A percentile compares a stretch with the other conserved stretches of the same genome.
Evolutionary conservation across 2,113 vertebrate genomes (phyloP).

Genomic region (Phalacrocorax brasilianus): DNA sequence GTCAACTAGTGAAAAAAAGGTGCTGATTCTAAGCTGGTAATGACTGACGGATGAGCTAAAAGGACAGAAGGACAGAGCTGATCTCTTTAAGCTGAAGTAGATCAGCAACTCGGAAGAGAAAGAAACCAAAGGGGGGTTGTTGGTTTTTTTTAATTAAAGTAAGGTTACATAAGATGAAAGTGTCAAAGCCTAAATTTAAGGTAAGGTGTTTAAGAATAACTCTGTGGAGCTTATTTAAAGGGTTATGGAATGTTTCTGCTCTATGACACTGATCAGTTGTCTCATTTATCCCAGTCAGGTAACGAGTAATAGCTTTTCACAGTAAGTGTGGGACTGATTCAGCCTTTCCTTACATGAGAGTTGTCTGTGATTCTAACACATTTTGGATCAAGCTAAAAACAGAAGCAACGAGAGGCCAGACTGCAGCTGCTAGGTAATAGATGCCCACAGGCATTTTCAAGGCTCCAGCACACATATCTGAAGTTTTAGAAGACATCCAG

Average conservation of each 20-base stretch:
- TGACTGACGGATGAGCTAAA: neutral
- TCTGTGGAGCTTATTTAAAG: neutral
- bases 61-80: neutral
- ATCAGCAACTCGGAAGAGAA: neutral
- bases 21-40: neutral
- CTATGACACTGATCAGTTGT: neutral
- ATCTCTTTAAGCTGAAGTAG: neutral
- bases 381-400: neutral
- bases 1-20: neutral
- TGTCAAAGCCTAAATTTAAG: neutral
- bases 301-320: neutral
- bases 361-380: neutral
- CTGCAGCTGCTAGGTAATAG: neutral
- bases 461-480: neutral
- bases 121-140: neutral
- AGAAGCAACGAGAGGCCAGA: neutral
- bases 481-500: neutral
- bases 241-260: neutral
- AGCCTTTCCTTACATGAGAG: neutral
- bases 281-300: neutral
- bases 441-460: neutral
- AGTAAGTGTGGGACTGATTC: neutral
- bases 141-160: neutral
- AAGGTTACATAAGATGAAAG: neutral
- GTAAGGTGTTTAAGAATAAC: neutral